Conservation (phyloP, 1,140 invertebrate species). For the Andricus grossulariae region DNA sequence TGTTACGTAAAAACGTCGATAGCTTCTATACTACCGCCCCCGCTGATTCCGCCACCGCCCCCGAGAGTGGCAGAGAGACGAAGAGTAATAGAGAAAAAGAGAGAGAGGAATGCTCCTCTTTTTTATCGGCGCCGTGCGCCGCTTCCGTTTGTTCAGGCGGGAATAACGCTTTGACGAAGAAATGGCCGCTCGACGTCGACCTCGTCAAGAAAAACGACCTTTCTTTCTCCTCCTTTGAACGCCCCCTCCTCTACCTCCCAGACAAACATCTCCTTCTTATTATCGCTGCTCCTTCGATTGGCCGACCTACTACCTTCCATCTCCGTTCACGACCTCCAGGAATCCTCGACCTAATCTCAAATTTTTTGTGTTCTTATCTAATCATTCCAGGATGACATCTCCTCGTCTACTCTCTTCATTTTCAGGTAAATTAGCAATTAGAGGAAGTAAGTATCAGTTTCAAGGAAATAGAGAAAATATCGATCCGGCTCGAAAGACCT, state of each 20-base stretch:
- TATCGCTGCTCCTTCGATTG: conserved; percentile 30
- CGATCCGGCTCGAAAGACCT: too few relatives aligned
- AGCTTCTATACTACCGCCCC: conserved; percentile 71
- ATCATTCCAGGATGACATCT: conserved; percentile 46
- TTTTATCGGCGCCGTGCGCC: conserved; percentile 73
- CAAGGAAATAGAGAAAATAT: too few relatives aligned
- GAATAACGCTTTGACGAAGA: conserved; percentile 74
- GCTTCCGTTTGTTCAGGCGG: conserved; percentile 69
- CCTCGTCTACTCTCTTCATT: neutral
- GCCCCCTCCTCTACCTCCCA: conserved; percentile 41
- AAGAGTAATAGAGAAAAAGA: conserved; percentile 55
- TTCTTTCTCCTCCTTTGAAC: conserved; percentile 45
- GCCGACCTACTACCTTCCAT: conserved; percentile 32
- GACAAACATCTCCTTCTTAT: conserved; percentile 27
- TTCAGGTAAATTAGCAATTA: neutral
- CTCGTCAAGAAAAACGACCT: conserved; percentile 63
- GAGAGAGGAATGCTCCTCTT: conserved; percentile 63
- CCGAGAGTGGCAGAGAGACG: conserved; percentile 52
- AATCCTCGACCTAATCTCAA: conserved; percentile 45
- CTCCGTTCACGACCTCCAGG: conserved; percentile 33
- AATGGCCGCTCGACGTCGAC: conserved; percentile 70
- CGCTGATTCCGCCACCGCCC: conserved; percentile 62
- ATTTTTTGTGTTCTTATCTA: conserved; percentile 42
- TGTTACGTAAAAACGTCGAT: conserved; percentile 78
- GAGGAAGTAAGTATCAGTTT: neutral